Base-by-base conservation (phyloP, 2,797 vertebrate genomes). In the Yasuhikotakia modesta region DNA sequence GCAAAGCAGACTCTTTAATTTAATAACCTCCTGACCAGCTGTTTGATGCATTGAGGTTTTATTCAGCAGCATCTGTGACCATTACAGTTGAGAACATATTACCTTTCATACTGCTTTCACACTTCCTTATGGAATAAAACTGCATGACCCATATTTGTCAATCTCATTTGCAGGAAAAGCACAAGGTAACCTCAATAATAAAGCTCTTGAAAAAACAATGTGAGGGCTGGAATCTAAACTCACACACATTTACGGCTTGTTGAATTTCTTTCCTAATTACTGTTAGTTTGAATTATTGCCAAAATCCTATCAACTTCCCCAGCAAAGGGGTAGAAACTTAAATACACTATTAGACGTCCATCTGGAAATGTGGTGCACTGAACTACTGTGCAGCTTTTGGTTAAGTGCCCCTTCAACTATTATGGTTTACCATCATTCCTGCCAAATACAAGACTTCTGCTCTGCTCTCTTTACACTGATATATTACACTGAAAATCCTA, bases 341-440 rank as follows among this genome's bases (percentile, higher is more conserved):
- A 76, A 82, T 79, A 76, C 78, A 85, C 82, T 84, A 82, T 84
- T 83, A 85, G 81, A 70, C 80, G 60, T 81, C 83, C 84, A 84
- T 84, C 86, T 88, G 87, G 85, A 86, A 87, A 87, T 79, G 79
- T 39, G 73, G 78, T 85, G 85, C 30, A 68, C 57, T 71, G 68
- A 60, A 71, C 76, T 79, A 76, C 70, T 76, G 80, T 79, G 78
- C 65, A 80, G 70, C 79, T 79, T 55, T 53, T 81, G 76, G 84
- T 57, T 76, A 65, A 84, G 81, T 85, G 83, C 81, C 82, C 48
- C 79, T 82, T 82, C 50, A 78, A 85, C 80, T 66, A 76, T 86
- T 82, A 86, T 71, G 65, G 79, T 79, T 80, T 82, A 71, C 58
- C 67, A 76, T 81, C 76, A 55, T 58, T 76, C 83, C 60, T 80